These are phyloP conservation scores for Notolepis coatsorum DNA, from an alignment of 2,797 vertebrate species.

Conservation along the genomic window DNA sequence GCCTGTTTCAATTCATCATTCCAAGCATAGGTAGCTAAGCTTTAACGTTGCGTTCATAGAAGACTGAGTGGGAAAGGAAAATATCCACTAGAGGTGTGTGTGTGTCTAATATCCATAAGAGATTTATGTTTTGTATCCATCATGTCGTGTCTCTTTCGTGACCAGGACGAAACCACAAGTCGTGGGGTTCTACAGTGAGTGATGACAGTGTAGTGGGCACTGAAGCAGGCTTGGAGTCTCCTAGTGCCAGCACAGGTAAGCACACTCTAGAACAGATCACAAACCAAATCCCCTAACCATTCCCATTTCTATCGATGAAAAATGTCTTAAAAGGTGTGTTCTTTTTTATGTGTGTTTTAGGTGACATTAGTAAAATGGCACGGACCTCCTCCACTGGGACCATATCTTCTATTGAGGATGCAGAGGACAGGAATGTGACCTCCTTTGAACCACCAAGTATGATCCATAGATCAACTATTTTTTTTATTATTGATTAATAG, in stretches of 20 bases:
- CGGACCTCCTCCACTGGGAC: slow-evolving; percentile 87
- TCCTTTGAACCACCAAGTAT: slow-evolving; percentile 87
- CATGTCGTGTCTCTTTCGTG: background rate
- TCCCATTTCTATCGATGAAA: background rate
- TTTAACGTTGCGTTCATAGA: too few species aligned
- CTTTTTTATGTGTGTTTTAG: slow-evolving; percentile 60
- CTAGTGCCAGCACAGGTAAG: slow-evolving; percentile 78
- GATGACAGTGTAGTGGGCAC: slow-evolving; percentile 84
- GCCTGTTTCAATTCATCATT: background rate
- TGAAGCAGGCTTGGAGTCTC: slow-evolving; percentile 80
- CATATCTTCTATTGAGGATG: slow-evolving; percentile 87
- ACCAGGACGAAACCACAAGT: slow-evolving; percentile 92
- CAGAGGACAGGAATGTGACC: slow-evolving; percentile 74
- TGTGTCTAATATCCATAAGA: background rate
- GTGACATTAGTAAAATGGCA: slow-evolving; percentile 85
- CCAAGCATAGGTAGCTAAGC: too few species aligned
- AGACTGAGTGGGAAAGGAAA: background rate
- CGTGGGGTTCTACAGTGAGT: slow-evolving; percentile 87
- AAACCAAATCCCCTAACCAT: background rate
- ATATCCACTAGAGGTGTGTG: background rate
- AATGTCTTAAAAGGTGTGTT: background rate
- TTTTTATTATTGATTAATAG: too few species aligned
- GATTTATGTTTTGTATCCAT: background rate
- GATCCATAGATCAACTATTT: slow-evolving; percentile 11
- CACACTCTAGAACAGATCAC: background rate